Base-by-base conservation (phyloP, 2,797 vertebrate genomes). In the Phrynocephalus vlangalii region DNA sequence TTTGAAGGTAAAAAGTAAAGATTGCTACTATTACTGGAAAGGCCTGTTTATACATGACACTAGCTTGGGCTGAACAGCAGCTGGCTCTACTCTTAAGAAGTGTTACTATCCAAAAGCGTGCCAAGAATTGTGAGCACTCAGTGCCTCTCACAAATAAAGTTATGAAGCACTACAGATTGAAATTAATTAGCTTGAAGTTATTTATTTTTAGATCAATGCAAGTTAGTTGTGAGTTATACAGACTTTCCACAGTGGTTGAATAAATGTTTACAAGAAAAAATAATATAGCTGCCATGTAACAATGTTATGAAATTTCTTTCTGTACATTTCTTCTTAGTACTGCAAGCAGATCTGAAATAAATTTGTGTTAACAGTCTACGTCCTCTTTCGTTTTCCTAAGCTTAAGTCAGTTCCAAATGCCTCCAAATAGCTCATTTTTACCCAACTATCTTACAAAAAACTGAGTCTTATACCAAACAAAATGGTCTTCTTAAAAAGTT, bases 321-420 rank as follows among this genome's bases (percentile, higher is more conserved):
- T 95, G 96, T 98, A 97, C 86, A 90, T 81, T 94, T 93, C 95
- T 97, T 97, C 91, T 97, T 97, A 97, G 97, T 96, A 96, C 98
- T 98, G 95, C 96, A 96, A 96, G 97, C 96, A 97, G 96, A 97
- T 96, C 87, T 97, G 96, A 95, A 98, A 98, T 98, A 98, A 98
- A 98, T 96, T 96, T 96, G 93, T 96, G 97, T 98, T 93, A 77
- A 90, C 24, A 80, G 90, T 85, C 94, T 86, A 95, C 92, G 93
- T 87, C 28, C 26, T 89, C 83, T 90, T 91, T 70, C 88, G 18
- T 50, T 95, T 88, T 87, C 56, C 84, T 68, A 83, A 63, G 89
- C 3, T 1, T 79, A 33, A 80, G 83, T n/a, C 4, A 77, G 50
- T 52, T 86, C 22, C 24, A 50, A 22, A 78, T 13, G 22, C 38